Percentiles rank a stretch among this genome's conserved stretches.
These are phyloP conservation scores for Fistularia commersonii DNA, from an alignment of 2,797 vertebrate species.

Conservation along the genomic window DNA sequence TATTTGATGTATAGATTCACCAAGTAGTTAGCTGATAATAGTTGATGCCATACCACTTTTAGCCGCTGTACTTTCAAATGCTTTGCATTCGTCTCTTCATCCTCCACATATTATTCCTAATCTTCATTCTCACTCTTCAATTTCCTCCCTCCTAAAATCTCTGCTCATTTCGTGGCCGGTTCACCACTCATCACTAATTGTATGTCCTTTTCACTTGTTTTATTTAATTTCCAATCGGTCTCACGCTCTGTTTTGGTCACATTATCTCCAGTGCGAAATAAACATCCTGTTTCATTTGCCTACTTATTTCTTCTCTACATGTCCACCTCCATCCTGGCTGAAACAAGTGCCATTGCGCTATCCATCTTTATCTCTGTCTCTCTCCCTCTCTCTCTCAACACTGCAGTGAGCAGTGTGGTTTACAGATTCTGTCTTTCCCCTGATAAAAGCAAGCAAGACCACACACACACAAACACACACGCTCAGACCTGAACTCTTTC, in stretches of 20 bases:
- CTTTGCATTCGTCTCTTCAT: too few relatives aligned
- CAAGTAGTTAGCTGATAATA: too few relatives aligned
- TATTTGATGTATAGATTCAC: too few relatives aligned
- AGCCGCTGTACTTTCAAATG: too few relatives aligned
- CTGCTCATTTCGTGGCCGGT: constrained; percentile 3
- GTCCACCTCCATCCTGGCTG: too few relatives aligned
- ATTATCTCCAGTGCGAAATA: constrained; percentile 2
- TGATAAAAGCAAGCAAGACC: constrained; percentile 33
- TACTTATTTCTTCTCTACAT: not conserved
- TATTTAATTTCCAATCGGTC: not conserved
- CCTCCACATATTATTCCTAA: too few relatives aligned
- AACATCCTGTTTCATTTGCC: not conserved
- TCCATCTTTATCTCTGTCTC: not conserved
- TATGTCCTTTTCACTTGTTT: constrained; percentile 3
- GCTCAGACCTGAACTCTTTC: too few relatives aligned
- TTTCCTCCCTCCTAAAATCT: too few relatives aligned
- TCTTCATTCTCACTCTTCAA: too few relatives aligned
- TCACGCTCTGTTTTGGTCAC: constrained; percentile 12
- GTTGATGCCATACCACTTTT: too few relatives aligned
- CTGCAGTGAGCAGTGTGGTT: constrained; percentile 41
- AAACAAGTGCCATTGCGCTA: too few relatives aligned
- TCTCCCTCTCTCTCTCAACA: constrained; percentile 13
- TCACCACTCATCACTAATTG: constrained; percentile 1
- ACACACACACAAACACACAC: constrained; percentile 18
- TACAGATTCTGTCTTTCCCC: constrained; percentile 36